Percentiles rank a stretch among this genome's conserved stretches.
Conservation (phyloP, 2,797 vertebrate genomes). For the Erpetoichthys calabaricus region DNA sequence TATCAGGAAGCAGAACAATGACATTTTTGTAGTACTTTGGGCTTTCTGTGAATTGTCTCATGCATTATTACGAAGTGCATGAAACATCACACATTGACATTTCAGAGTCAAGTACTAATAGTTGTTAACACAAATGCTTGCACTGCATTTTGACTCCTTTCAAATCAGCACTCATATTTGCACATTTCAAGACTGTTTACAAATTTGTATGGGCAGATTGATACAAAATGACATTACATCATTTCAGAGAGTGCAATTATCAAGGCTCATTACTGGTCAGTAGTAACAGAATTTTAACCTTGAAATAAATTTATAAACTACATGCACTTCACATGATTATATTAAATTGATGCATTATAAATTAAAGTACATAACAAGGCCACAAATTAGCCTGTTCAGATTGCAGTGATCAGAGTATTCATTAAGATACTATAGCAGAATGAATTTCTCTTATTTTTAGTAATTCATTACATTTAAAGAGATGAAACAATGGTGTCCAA, state of each 20-base stretch:
- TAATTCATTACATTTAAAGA: too few relatives aligned
- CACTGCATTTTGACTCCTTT: neutral
- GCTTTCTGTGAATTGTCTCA: too few relatives aligned
- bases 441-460: too few relatives aligned
- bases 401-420: too few relatives aligned
- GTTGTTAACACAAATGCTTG: neutral
- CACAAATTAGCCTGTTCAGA: too few relatives aligned
- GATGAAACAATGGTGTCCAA: too few relatives aligned
- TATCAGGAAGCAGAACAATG: too few relatives aligned
- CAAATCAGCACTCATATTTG: neutral
- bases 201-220: slow-evolving; percentile 21
- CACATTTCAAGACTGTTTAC: slow-evolving; percentile 10
- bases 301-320: slow-evolving; percentile 39
- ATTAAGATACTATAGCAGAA: too few relatives aligned
- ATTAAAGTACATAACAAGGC: too few relatives aligned
- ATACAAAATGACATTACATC: slow-evolving; percentile 39
- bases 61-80: too few relatives aligned
- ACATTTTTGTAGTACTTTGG: too few relatives aligned
- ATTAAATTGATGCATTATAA: too few relatives aligned
- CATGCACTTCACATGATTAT: slow-evolving; percentile 24
- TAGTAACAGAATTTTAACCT: slow-evolving; percentile 39
- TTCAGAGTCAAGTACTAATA: neutral
- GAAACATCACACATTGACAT: neutral
- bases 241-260: slow-evolving; percentile 26
- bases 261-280: slow-evolving; percentile 32